A percentile compares a stretch with the other conserved stretches of the same genome.
Evolutionary conservation across 2,888 invertebrate species (phyloP).

Genomic region (Drosophila nigricruria): DNA sequence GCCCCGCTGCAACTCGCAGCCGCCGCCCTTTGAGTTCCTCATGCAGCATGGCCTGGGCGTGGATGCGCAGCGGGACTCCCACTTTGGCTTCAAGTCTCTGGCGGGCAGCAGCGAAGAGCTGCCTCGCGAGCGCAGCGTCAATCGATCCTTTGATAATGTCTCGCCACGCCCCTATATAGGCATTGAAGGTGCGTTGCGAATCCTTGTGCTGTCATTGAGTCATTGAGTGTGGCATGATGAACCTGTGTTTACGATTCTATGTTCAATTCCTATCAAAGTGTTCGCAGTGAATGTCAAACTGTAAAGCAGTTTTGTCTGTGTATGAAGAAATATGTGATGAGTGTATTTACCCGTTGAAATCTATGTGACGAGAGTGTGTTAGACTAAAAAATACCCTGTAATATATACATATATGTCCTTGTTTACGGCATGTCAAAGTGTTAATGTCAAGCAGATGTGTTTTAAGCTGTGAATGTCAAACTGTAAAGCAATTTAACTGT

Average conservation of each 20-base stretch:
- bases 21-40: constrained; percentile 78
- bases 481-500: neutral
- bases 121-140: constrained; percentile 54
- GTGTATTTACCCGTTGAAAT: neutral
- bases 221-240: constrained; percentile 16
- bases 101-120: constrained; percentile 49
- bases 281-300: constrained; percentile 1
- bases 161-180: constrained; percentile 83
- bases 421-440: neutral
- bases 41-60: constrained; percentile 54
- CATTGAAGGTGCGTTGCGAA: constrained; percentile 79
- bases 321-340: neutral
- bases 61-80: constrained; percentile 3
- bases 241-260: neutral
- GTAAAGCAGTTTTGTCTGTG: neutral
- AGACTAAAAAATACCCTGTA: neutral
- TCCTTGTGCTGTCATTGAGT: constrained; percentile 1
- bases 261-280: neutral
- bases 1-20: constrained; percentile 69
- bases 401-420: neutral
- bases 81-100: constrained; percentile 50
- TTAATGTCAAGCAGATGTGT: neutral
- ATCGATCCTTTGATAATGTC: constrained; percentile 83
- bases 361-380: neutral
- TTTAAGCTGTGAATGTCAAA: constrained; percentile 1